Evolutionary conservation across 2,888 invertebrate genomes (phyloP), one percentile per base, ranked within the genome.

Genomic region (Metopia argyrocephala): DNA sequence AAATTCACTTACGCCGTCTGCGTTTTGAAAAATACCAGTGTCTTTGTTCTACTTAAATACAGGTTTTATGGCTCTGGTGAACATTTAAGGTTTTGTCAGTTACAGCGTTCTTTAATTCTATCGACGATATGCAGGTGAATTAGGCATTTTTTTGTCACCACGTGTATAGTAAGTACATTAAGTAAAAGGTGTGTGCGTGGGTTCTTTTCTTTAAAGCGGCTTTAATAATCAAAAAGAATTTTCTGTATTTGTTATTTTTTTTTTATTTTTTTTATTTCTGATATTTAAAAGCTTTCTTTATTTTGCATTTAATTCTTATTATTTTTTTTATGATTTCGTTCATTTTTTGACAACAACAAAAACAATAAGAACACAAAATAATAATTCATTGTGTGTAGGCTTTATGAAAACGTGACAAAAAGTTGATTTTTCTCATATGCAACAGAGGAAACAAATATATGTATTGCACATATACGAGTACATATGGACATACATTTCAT

Each of bases 341-440:
- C 38, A 38, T n/a, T 20, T 18, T 28, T 57, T 7, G 9, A 38
- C 65, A 50, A 74, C n/a, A 56, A 50, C 12, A 52, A 61, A 23
- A 23, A 65, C 45, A 5, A 9, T 4, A 2, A 61, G 27, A 46
- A 54, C 20, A 28, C 52, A 54, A 23, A 66, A 61, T 68, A 61
- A 78, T 66, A 73, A 71, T 62, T 75, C 74, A 74, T 74, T 78
- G 81, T 81, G 76, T 80, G 81, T 81, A 81, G 81, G 81, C 81
- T 81, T 81, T 70, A 78, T 54, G 23, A 70, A 81, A 81, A 81
- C 78, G 81, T 81, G 81, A 81, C 81, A 78, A 81, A 76, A 76
- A 76, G 76, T 69, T 76, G 76, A 76, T 76, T 76, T 76, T 76
- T 56, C 76, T 69, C 76, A 69, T 62, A 76, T 76, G 76, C 38